Base-by-base conservation (phyloP, 2,797 vertebrate species). In the Momotus momota region DNA sequence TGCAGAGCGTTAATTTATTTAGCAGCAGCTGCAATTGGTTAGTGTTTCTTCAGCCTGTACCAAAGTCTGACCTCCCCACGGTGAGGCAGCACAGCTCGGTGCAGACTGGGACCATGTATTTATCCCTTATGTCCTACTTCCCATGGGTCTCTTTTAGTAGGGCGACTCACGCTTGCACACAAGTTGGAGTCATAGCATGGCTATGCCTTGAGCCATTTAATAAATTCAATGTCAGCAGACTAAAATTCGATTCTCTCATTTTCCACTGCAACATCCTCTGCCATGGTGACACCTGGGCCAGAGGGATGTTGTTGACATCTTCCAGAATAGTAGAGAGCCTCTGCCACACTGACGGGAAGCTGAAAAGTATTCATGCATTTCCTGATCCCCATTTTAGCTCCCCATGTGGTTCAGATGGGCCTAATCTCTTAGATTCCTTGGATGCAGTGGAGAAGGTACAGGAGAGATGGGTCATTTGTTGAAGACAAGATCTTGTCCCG, bases 141-240 rank as follows among this genome's bases (percentile, higher is more conserved):
- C 41, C 55, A 12, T 20, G 23, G 17, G 16, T 49, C 43, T 54
- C 51, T 23, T n/a, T 75, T 31, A 33, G n/a, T 21, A 21, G 52
- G 25, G 25, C 3, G 1, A n/a, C 14, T 11, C n/a, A n/a, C 10
- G 23, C 6, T 13, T 29, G 21, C 52, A 54, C 0, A 2, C 40
- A 79, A 29, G 29, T 22, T 65, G 45, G 20, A 0, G 1, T 72
- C 20, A 19, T 51, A 51, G 62, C 21, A 45, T 22, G 27, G 17
- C 35, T 41, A 4, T 23, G 41, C 49, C 80, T 74, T 57, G 12
- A 52, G 21, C 6, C 9, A 21, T n/a, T 51, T 51, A 57, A 58
- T 23, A 57, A 52, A 35, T 57, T 54, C 14, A n/a, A 14, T 58
- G 3, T 35, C 26, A 18, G 25, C 62, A 26, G 18, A 48, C 5